Evolutionary conservation across 2,113 vertebrate species (phyloP), one percentile per base, ranked within the genome.

Genomic region (Myrmophylax atrothorax): DNA sequence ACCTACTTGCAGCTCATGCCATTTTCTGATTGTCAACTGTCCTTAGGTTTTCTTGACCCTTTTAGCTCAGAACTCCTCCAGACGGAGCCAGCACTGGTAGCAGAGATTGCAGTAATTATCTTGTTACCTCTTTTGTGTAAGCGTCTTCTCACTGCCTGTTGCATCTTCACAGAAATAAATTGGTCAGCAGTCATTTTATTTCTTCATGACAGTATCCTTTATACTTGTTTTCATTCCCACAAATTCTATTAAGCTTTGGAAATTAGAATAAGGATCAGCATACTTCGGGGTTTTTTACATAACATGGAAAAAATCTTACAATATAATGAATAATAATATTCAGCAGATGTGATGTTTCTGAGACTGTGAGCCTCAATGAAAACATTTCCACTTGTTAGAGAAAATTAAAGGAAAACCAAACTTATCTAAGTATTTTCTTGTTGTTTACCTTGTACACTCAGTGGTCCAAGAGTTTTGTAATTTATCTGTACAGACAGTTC

Each of bases 11-110:
- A 93, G 50, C 26, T 52, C 19, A 5, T 28, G 23, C 44, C 64
- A 64, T 77, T 80, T 78, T 40, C 49, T 87, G 69, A 72, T 70
- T 93, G 73, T 64, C 73, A 66, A 7, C 33, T 87, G 42, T 64
- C 44, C 44, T 90, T 56, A 46, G 37, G 37, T 4, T 88, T 3
- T 63, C 69, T 80, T 78, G 58, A 62, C 47, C 40, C 81, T 89
- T 91, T 92, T 69, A 85, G 40, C 64, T 96, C 88, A 82, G 47
- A 84, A 77, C 11, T 56, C 92, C 68, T 73, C 94, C 76, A 78
- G 68, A 58, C 1, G 1, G 38, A 60, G 72, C 53, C 44, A 88
- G 53, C 46, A 46, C 49, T 78, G n/a, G 20, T n/a, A 62, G 42
- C 63, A 60, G 76, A 77, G 55, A 73, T 29, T 68, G 24, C 15